Evolutionary conservation across 2,797 vertebrate genomes (phyloP).

Genomic region (Spheniscus humboldti): DNA sequence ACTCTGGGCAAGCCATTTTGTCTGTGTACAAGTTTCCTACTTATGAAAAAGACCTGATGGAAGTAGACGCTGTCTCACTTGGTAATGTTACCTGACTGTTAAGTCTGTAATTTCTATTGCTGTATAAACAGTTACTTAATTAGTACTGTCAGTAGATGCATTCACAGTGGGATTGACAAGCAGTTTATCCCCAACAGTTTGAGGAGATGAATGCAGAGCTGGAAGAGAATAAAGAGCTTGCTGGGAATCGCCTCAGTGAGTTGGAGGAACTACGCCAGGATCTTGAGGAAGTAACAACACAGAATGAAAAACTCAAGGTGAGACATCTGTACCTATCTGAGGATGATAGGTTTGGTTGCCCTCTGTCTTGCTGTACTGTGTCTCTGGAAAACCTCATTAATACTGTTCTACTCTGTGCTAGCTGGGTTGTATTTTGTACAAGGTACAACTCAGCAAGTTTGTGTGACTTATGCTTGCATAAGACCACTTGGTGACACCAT

Average conservation of each 20-base stretch:
- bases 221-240: constrained; percentile 94
- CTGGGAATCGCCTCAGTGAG: constrained; percentile 88
- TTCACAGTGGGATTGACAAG: background rate
- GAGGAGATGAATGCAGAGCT: constrained; percentile 98
- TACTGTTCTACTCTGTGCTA: fast-evolving
- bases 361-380: background rate
- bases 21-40: background rate
- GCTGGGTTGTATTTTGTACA: background rate
- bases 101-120: background rate
- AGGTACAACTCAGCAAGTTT: fast-evolving
- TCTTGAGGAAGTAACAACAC: constrained; percentile 86
- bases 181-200: constrained; percentile 75
- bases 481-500: background rate
- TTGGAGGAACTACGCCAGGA: constrained; percentile 92
- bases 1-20: background rate
- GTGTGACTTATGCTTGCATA: fast-evolving
- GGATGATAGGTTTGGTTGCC: background rate
- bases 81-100: background rate
- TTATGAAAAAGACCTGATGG: background rate
- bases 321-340: background rate
- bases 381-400: background rate
- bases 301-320: constrained; percentile 93
- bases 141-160: background rate
- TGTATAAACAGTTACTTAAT: background rate
- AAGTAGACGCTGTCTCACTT: background rate